phyloP scores from a whole-genome alignment of 2,888 invertebrate genomes.

The Lasioglossum pauxillum region DNA sequence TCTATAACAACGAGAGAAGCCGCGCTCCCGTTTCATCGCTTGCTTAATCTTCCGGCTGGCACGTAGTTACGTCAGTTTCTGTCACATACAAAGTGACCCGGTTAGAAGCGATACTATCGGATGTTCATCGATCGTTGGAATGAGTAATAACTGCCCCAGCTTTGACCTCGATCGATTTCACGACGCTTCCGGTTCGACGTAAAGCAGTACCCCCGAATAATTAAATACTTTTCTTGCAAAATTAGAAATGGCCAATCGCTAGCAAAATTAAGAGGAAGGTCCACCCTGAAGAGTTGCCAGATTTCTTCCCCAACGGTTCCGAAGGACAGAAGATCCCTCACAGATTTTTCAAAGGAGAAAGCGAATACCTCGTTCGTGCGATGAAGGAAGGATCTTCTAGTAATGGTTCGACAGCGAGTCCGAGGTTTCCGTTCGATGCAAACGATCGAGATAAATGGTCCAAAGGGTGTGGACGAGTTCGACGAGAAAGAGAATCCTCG shows the following conservation, averaged over 20 bases:
- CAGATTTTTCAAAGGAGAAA: background rate
- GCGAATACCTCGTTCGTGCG: background rate
- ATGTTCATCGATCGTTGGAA: conserved; percentile 44
- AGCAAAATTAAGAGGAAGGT: background rate
- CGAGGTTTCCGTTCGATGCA: conserved; percentile 75
- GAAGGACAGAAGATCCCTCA: background rate
- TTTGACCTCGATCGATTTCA: conserved; percentile 44
- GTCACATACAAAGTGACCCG: conserved; percentile 63
- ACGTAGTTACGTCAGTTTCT: conserved; percentile 62
- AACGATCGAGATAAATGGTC: conserved; percentile 83
- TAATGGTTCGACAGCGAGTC: conserved; percentile 38
- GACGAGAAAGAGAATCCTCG: conserved; percentile 64
- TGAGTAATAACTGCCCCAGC: conserved; percentile 41
- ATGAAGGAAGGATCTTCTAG: conserved; percentile 3
- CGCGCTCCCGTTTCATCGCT: conserved; percentile 72
- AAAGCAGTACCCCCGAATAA: background rate
- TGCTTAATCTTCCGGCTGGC: conserved; percentile 70
- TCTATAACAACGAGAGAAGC: conserved; percentile 69
- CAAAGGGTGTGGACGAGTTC: conserved; percentile 69
- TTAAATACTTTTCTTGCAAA: background rate
- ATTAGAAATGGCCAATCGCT: background rate
- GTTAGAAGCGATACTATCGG: conserved; percentile 57
- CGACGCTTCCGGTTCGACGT: background rate
- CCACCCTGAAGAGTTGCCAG: background rate
- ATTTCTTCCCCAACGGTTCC: background rate